Evolutionary conservation across 2,113 vertebrate genomes (phyloP).

Genomic region (Catharus fuscescens): DNA sequence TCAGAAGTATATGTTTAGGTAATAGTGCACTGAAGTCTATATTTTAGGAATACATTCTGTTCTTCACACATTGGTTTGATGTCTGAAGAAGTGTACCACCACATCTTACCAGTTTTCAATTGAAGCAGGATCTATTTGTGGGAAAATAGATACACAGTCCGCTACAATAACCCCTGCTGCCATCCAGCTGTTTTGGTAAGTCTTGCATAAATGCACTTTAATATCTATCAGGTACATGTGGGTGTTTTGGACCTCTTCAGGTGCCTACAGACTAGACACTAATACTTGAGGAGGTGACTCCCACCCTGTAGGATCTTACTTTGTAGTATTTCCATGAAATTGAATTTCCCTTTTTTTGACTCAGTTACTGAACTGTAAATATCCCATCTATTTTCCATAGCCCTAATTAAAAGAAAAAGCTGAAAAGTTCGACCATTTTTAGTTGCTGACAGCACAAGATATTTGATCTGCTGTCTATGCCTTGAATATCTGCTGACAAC

Average conservation of each 20-base stretch:
- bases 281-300: not conserved
- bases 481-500: slow-evolving; percentile 1
- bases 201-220: not conserved
- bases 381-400: not conserved
- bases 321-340: not conserved
- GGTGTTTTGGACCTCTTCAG: not conserved
- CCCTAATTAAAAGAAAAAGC: not conserved
- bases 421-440: not conserved
- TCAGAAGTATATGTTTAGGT: not conserved
- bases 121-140: not conserved
- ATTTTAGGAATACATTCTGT: not conserved
- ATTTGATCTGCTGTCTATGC: not conserved
- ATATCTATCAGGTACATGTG: not conserved
- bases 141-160: not conserved
- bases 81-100: not conserved
- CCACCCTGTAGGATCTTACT: fast-evolving
- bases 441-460: not conserved
- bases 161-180: fast-evolving
- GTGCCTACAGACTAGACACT: not conserved
- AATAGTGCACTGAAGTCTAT: not conserved
- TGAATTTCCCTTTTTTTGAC: not conserved
- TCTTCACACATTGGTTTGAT: not conserved
- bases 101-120: not conserved
- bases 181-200: not conserved
- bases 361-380: not conserved